Conservation (phyloP, 2,888 invertebrate genomes). For the Sussaba pulchella region DNA sequence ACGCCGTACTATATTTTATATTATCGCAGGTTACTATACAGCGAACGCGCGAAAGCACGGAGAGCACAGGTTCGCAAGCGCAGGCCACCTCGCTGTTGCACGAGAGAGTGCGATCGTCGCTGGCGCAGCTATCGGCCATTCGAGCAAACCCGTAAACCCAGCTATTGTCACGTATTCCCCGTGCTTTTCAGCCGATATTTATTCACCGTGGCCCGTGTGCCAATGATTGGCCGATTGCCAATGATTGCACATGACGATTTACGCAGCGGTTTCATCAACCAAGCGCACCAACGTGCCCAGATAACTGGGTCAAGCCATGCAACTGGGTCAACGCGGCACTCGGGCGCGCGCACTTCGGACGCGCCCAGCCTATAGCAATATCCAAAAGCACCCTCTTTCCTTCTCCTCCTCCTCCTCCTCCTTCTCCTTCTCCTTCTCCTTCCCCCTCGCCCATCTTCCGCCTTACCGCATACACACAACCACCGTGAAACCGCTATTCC, state of each 20-base stretch:
- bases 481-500: conserved; percentile 50
- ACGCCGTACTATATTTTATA: conserved; percentile 33
- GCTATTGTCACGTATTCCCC: conserved; percentile 10
- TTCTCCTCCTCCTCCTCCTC: too few relatives aligned
- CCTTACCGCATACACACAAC: conserved; percentile 25
- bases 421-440: conserved; percentile 37
- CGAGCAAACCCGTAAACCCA: not conserved
- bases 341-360: conserved; percentile 35
- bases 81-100: conserved; percentile 33
- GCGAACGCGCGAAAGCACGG: not conserved
- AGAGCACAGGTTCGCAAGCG: conserved; percentile 17
- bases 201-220: not conserved
- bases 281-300: conserved; percentile 30
- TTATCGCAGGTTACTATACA: conserved; percentile 32
- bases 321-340: conserved; percentile 58
- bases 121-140: not conserved
- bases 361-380: conserved; percentile 56
- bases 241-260: conserved; percentile 1
- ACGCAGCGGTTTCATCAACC: conserved; percentile 46
- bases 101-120: conserved; percentile 11
- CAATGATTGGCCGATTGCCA: conserved; percentile 9
- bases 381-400: conserved; percentile 34
- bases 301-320: conserved; percentile 62
- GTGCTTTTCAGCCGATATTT: not conserved
- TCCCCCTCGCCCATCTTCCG: conserved; percentile 36